phyloP scores from a whole-genome alignment of 2,797 vertebrate genomes.

The Falco novaeseelandiae region DNA sequence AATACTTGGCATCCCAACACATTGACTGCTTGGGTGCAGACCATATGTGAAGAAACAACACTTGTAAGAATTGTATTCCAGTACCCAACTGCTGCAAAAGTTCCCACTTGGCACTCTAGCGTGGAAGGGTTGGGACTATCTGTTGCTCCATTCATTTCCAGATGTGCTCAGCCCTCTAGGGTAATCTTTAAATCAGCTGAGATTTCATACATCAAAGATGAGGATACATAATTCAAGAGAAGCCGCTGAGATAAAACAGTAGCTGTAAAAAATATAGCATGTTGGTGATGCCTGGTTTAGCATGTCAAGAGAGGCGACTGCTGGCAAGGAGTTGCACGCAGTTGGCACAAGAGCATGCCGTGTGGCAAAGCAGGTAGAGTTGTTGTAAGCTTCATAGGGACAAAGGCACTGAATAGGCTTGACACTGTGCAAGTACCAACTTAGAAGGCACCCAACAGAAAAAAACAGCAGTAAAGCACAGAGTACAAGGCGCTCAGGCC shows the following conservation, averaged over 20 bases:
- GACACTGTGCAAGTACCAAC: not conserved
- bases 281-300: slow-evolving; percentile 20
- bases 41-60: not conserved
- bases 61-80: not conserved
- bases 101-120: not conserved
- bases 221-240: slow-evolving; percentile 65
- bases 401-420: not conserved
- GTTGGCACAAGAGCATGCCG: rapidly evolving
- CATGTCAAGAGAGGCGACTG: not conserved
- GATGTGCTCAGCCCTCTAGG: slow-evolving; percentile 45
- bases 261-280: not conserved
- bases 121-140: not conserved
- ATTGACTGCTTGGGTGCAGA: not conserved
- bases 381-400: not conserved
- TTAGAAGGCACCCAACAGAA: slow-evolving; percentile 21
- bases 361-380: not conserved
- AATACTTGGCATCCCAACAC: not conserved
- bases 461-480: not conserved
- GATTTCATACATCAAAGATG: slow-evolving; percentile 65
- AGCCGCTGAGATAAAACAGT: slow-evolving; percentile 50
- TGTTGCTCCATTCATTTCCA: slow-evolving; percentile 3
- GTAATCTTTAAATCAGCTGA: slow-evolving; percentile 68
- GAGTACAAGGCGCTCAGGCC: not conserved
- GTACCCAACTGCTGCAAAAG: not conserved
- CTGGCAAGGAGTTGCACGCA: not conserved